Conservation (phyloP, 92 coral and sea anemone genomes). For the Palythoa grandiflora region DNA sequence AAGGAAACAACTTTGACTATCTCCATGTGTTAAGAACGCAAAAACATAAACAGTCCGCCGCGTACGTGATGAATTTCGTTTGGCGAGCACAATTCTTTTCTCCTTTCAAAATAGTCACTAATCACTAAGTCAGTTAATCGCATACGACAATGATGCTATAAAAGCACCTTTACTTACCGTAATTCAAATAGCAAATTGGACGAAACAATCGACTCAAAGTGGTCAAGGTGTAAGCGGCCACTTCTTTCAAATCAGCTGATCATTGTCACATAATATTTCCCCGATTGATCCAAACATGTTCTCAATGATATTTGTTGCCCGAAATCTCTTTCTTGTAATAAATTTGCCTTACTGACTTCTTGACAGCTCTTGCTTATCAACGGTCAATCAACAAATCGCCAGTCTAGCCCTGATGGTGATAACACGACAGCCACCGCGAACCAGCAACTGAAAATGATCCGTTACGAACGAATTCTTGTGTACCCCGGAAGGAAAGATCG, state of each 20-base stretch:
- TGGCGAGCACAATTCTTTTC: neutral
- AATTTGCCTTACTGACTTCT: constrained; percentile 21
- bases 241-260: neutral
- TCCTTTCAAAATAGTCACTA: neutral
- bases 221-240: constrained; percentile 10
- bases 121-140: constrained; percentile 10
- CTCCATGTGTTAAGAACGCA: neutral
- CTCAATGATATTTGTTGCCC: neutral
- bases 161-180: constrained; percentile 31
- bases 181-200: neutral
- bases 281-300: constrained; percentile 10
- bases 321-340: neutral
- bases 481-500: no score
- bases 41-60: neutral
- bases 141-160: neutral
- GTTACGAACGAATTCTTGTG: no score
- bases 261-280: neutral
- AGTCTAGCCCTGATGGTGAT: neutral
- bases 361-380: constrained; percentile 38
- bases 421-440: neutral
- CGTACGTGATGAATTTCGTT: constrained; percentile 34
- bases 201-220: constrained; percentile 28
- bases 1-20: neutral
- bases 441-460: no score
- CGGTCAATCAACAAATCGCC: constrained; percentile 34